Evolutionary conservation across 1,140 invertebrate species (phyloP), one percentile per base, ranked within the genome.

Genomic region (Sitophilus oryzae): DNA sequence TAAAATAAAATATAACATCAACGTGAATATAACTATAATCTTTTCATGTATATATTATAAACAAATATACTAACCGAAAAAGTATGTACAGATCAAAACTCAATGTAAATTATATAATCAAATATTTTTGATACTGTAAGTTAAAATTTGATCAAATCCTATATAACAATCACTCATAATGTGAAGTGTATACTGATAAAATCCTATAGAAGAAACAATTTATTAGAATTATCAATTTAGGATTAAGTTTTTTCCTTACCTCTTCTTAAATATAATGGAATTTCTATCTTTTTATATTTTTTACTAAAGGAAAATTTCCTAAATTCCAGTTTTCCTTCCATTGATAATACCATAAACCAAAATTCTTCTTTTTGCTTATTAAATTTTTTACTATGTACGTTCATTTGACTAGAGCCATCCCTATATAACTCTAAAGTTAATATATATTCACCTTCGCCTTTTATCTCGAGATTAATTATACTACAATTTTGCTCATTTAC

Each of bases 141-240:
- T 44, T n/a, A 88, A 71, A 63, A 86, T 81, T 52, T 98, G 95
- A 76, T 99, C 96, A 8, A 98, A 75, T 16, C 93, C 95, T 20
- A 98, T 75, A 67, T 98, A 96, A 45, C 85, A 89, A 74, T 99
- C 95, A 47, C 92, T 96, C 75, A 98, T 83, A 9, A 98, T 68
- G 67, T 91, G 97, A 11, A 97, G 64, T 0, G 85, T 89, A 58
- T 93, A 82, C 41, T 85, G 83, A 11, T 83, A 75, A 9, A 80
- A 79, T 20, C 91, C 91, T 83, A 72, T 54, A 76, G 74, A 43
- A 45, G 8, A 22, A 2, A 43, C 1, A 44, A 37, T 40, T 25
- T 41, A 40, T 41, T 10, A n/a, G n/a, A 49, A 49, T 40, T 21
- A 40, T 19, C 9, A 15, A 48, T 36, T 37, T 40, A 48, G 6